Evolutionary conservation across 2,113 vertebrate genomes (phyloP).

Genomic region (Ptilonorhynchus violaceus): DNA sequence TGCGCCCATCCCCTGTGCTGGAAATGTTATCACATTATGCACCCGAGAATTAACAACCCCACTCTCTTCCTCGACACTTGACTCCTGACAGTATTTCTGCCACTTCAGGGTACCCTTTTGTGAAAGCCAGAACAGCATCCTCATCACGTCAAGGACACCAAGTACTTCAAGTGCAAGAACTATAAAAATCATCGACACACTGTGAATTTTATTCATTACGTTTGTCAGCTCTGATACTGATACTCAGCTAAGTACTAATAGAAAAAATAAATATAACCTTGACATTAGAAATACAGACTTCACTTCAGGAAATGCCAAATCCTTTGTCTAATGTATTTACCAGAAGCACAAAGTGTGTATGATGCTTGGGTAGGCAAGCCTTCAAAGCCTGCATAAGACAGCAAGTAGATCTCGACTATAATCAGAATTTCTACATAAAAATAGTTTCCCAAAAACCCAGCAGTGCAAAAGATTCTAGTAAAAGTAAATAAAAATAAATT

Average conservation of each 20-base stretch:
- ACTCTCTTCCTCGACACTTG: background rate
- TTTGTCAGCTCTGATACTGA: background rate
- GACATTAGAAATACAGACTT: background rate
- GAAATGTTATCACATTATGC: background rate
- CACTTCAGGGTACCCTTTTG: background rate
- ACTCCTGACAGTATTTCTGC: background rate
- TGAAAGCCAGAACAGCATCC: background rate
- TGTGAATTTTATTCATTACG: background rate
- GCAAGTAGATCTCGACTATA: background rate
- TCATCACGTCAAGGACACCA: background rate
- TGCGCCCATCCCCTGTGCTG: accelerated
- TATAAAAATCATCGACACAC: background rate
- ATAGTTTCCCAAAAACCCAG: background rate
- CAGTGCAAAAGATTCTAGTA: background rate
- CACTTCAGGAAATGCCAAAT: background rate
- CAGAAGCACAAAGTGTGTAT: background rate
- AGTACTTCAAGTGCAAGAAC: conserved; percentile 12
- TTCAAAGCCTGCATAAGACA: background rate
- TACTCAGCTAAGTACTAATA: background rate
- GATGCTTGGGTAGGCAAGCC: background rate
- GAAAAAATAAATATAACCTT: background rate
- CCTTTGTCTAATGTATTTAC: background rate
- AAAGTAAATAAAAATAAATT: background rate
- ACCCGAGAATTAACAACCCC: background rate
- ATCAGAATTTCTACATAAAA: background rate